Base-by-base conservation (phyloP, 2,888 invertebrate species). In the Parapristionchus giblindavisi region DNA sequence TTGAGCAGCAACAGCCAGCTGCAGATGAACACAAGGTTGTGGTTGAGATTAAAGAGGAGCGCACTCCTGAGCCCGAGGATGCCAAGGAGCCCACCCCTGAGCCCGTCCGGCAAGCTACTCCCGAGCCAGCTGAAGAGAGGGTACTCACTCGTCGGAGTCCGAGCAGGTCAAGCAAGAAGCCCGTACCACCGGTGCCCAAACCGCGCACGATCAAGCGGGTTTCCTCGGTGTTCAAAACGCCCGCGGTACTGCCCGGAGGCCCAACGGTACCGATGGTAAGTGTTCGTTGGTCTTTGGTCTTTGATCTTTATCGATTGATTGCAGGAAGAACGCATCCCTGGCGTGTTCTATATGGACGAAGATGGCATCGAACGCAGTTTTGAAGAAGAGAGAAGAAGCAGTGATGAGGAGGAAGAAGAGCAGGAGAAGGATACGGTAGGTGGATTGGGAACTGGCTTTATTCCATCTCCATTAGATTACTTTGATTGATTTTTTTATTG, bases 291-390 rank as follows among this genome's bases (percentile, higher is more conserved):
- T 43, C 43, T 43, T 43, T 43, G 43, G 17, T 8, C 17, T 14
- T 17, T 8, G 43, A 38, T 3, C 36, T 3, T 27, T 40, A 61
- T 61, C 4, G 61, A 61, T 40, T 40, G n/a, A 56, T 61, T 27
- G 48, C 48, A 48, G 48, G 38, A 61, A 36, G 3, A 14, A 24
- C 61, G 5, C 24, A 48, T 14, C 14, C 48, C 48, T 21, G 48
- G 48, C 11, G 48, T 48, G 48, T 27, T 43, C 24, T 68, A 52
- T 36, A 51, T 51, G 51, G 68, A 68, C 27, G 8, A 17, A n/a
- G 68, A 68, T 29, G 68, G 68, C 27, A 52, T 68, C 24, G 68
- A 68, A 38, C 51, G 40, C 51, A 68, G 68, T 36, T 68, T 27
- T 24, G 68, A 68, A 52, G 68, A 68, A 24, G 36, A 65, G 43